Evolutionary conservation across 2,113 vertebrate genomes (phyloP).

Genomic region (Cryptotis parvus): DNA sequence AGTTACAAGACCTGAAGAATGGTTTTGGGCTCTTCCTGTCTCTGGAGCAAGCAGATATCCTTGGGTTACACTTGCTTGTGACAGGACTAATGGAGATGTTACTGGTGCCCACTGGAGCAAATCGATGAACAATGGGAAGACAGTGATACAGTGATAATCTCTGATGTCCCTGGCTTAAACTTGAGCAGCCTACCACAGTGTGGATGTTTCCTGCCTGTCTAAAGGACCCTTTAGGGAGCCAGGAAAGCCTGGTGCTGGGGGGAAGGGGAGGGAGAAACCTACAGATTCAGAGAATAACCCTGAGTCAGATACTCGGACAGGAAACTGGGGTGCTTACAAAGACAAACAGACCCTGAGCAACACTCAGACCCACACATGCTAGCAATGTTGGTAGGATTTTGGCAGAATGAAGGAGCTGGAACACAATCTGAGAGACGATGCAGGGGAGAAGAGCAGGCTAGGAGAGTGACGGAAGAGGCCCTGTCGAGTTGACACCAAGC

Average conservation of each 20-base stretch:
- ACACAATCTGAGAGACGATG: not conserved
- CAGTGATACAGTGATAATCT: too few species aligned
- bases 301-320: not conserved
- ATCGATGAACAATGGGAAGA: too few species aligned
- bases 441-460: not conserved
- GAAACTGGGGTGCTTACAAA: not conserved
- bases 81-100: too few species aligned
- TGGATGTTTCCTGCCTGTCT: not conserved
- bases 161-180: too few species aligned
- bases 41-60: too few species aligned
- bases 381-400: not conserved
- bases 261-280: not conserved
- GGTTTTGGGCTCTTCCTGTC: too few species aligned
- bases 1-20: too few species aligned
- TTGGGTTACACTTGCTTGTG: too few species aligned
- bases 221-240: not conserved
- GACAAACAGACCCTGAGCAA: not conserved
- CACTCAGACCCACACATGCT: not conserved
- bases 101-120: too few species aligned
- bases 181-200: too few species aligned
- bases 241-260: not conserved
- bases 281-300: not conserved
- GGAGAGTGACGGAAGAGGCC: not conserved
- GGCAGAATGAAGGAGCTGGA: not conserved
- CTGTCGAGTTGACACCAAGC: too few species aligned